Base-by-base conservation (phyloP, 2,888 invertebrate genomes). In the Zaprionus obscuricornis region DNA sequence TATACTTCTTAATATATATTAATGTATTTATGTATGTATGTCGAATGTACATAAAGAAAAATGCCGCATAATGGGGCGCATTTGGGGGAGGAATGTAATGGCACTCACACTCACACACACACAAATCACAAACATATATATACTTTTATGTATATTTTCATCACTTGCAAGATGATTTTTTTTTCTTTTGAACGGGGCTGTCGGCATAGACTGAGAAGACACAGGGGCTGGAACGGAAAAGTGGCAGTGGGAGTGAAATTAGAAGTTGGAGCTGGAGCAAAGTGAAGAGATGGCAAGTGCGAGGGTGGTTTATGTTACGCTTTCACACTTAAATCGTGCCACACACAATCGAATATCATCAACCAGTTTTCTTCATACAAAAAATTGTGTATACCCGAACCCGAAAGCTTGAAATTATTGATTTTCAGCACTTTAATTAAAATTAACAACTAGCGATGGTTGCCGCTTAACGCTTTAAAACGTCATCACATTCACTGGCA, bases 291-390 rank as follows among this genome's bases (percentile, higher is more conserved):
- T 17, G 34, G 50, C 14, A 37, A 13, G 37, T 20, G 69, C 51
- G 62, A 83, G 79, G 79, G 79, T 79, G 83, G 79, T 75, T 79
- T 79, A 55, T 64, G 69, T 65, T 74, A 55, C 69, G 84, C 52
- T 64, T 66, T 75, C 50, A 58, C 67, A 63, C 65, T 79, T 85
- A 78, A 85, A 79, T 82, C 72, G 66, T 50, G 51, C 49, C 65
- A 49, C 57, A 67, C 7, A 22, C 27, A 62, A 36, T 70, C 68
- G 37, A 64, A 73, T 77, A 74, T 67, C 40, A 31, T 40, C 63
- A 63, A 69, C 46, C 60, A 64, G 67, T 65, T 69, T 68, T 58
- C 49, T n/a, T n/a, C 52, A 52, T 14, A 49, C 43, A 59, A 66
- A 60, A 49, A 40, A 65, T 66, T 82, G 60, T 78, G 73, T 79